Percentiles rank a stretch among this genome's conserved stretches.
These are phyloP conservation scores for Cottus gobio DNA, from an alignment of 2,113 vertebrate genomes.

Conservation along the genomic window DNA sequence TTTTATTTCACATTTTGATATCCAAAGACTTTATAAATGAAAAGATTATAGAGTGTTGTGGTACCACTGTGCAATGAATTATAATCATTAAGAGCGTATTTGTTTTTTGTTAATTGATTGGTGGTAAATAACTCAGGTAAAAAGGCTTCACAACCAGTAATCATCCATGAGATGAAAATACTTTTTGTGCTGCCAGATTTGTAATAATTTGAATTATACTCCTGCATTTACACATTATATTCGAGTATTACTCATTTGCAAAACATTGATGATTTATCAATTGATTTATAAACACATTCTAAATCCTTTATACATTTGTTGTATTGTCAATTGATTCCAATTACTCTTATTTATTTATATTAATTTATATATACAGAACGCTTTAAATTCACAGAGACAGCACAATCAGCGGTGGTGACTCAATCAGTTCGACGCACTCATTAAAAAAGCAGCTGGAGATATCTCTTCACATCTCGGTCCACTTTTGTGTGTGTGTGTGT, in stretches of 20 bases:
- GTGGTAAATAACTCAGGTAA: not conserved
- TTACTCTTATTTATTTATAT: not conserved
- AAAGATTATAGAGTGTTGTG: not conserved
- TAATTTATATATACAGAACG: slow-evolving; percentile 13
- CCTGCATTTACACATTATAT: not conserved
- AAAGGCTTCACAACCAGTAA: not conserved
- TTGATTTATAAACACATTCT: not conserved
- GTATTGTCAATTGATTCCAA: not conserved
- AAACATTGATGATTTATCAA: not conserved
- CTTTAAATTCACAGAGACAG: slow-evolving; percentile 29
- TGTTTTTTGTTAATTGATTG: not conserved
- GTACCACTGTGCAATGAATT: not conserved
- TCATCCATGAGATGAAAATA: not conserved
- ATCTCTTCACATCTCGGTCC: slow-evolving; percentile 81
- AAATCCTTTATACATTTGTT: not conserved
- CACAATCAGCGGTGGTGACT: slow-evolving; percentile 71
- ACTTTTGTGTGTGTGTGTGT: slow-evolving; percentile 45
- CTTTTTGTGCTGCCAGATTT: not conserved
- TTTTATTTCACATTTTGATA: not conserved
- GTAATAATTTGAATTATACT: not conserved
- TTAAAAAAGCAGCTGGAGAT: slow-evolving; percentile 84
- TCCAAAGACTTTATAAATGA: not conserved
- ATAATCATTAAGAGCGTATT: not conserved
- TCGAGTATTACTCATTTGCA: not conserved
- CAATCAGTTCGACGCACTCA: slow-evolving; percentile 76